phyloP scores from a whole-genome alignment of 2,888 invertebrate genomes.

The Saturnia japonica region DNA sequence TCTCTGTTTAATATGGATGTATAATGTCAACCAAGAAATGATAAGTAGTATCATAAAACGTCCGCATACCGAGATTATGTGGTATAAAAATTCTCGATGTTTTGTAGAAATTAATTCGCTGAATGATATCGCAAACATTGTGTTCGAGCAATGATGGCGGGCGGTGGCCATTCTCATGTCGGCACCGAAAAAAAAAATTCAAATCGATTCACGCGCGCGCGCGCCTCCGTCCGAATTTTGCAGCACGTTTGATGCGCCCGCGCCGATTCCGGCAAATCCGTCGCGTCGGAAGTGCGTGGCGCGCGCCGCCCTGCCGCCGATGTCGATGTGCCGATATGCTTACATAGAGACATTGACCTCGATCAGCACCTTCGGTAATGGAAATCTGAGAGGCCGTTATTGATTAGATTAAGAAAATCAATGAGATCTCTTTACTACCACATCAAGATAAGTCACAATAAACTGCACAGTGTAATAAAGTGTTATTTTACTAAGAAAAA shows the following conservation, averaged over 20 bases:
- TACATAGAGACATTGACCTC: constrained; percentile 73
- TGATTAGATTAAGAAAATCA: constrained; percentile 62
- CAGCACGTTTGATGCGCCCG: constrained; percentile 79
- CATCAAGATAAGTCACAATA: background rate
- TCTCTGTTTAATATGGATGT: constrained; percentile 58
- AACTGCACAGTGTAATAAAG: background rate
- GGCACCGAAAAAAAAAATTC: constrained; percentile 75
- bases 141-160: constrained; percentile 44
- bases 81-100: constrained; percentile 66
- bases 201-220: constrained; percentile 80
- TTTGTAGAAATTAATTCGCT: constrained; percentile 44
- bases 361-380: constrained; percentile 70
- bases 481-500: background rate
- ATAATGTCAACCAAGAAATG: constrained; percentile 57
- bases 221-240: constrained; percentile 78
- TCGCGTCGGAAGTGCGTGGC: constrained; percentile 80
- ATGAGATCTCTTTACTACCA: constrained; percentile 31
- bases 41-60: constrained; percentile 45
- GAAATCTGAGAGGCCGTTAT: constrained; percentile 61
- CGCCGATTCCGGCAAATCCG: constrained; percentile 82
- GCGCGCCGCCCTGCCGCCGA: constrained; percentile 63
- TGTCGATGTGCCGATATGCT: constrained; percentile 75
- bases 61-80: constrained; percentile 66
- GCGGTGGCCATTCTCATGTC: constrained; percentile 69
- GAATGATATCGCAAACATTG: constrained; percentile 43